Evolutionary conservation across 2,888 invertebrate species (phyloP).

Genomic region (Rhyacophila evoluta): DNA sequence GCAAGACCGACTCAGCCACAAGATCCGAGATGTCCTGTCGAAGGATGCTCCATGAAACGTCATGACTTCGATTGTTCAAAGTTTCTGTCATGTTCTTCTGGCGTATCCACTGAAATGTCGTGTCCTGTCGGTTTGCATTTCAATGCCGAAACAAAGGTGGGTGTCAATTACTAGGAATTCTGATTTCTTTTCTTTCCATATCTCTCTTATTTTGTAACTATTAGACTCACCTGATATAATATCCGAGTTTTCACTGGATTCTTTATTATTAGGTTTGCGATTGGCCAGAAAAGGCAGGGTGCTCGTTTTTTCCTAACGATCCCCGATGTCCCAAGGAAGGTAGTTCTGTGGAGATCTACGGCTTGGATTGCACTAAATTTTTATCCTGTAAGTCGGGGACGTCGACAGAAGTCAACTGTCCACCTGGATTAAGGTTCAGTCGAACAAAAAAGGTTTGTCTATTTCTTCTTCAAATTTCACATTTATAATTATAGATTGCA

Average conservation of each 20-base stretch:
- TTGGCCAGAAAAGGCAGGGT: neutral
- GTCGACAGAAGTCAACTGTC: neutral
- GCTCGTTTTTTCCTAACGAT: neutral
- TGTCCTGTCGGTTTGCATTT: conserved; percentile 56
- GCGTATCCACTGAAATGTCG: conserved; percentile 58
- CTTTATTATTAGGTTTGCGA: neutral
- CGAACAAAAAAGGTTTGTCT: neutral
- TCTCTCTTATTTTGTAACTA: no score
- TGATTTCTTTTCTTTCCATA: no score
- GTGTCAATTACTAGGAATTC: no score
- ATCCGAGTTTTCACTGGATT: no score
- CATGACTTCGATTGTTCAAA: conserved; percentile 60
- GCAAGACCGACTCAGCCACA: neutral
- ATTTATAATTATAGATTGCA: no score
- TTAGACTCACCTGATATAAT: no score
- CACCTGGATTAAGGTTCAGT: neutral
- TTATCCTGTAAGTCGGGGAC: neutral
- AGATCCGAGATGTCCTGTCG: neutral
- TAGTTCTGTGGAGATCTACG: neutral
- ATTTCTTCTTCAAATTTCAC: no score
- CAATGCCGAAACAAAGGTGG: neutral
- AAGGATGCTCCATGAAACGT: neutral
- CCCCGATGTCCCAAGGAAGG: neutral
- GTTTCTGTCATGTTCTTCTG: conserved; percentile 61
- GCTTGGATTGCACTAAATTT: neutral